Conservation (phyloP, 2,113 vertebrate genomes). For the Himantopus leucocephalus region DNA sequence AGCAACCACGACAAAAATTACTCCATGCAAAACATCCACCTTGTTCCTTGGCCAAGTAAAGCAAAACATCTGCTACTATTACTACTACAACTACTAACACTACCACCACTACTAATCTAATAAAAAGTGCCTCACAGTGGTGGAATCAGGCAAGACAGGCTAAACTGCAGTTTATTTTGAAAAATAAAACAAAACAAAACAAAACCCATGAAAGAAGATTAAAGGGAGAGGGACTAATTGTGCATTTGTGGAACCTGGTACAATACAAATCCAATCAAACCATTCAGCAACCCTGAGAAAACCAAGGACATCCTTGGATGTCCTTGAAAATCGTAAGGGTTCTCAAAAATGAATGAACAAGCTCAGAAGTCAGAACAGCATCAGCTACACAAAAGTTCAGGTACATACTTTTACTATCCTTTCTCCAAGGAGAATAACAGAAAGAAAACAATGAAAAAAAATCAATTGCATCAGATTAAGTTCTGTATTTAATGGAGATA, state of each 20-base stretch:
- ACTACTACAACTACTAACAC: too few species aligned
- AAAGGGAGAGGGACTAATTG: not conserved
- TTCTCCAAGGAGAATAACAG: not conserved
- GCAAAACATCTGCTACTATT: not conserved
- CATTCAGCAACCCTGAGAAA: not conserved
- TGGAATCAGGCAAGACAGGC: not conserved
- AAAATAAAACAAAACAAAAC: accelerated
- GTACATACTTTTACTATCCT: not conserved
- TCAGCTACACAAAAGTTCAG: not conserved
- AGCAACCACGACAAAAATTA: not conserved
- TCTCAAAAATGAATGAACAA: not conserved
- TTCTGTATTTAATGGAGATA: not conserved
- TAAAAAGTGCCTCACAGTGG: not conserved
- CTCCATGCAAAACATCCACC: not conserved
- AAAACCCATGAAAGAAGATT: not conserved
- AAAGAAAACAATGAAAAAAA: not conserved
- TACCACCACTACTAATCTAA: not conserved
- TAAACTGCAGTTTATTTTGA: not conserved
- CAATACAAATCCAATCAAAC: not conserved
- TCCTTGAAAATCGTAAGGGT: not conserved
- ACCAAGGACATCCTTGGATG: not conserved
- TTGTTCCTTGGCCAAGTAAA: not conserved
- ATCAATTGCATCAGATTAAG: not conserved
- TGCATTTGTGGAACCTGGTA: not conserved
- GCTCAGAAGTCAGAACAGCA: not conserved